Evolutionary conservation across 2,888 invertebrate genomes (phyloP).

Genomic region (Dolichomitus sp.): DNA sequence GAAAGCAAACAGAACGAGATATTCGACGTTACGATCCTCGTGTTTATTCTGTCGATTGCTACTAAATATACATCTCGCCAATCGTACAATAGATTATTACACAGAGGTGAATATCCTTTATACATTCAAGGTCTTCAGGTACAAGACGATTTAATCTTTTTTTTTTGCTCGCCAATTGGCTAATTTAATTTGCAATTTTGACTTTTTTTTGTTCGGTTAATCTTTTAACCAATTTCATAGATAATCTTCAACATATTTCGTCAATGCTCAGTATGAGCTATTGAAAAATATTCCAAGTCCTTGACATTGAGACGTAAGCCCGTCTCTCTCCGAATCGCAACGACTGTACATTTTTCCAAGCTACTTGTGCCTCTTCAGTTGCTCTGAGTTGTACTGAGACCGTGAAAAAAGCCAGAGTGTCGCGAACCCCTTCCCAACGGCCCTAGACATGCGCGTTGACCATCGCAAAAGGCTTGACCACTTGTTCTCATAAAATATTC

Average conservation of each 20-base stretch:
- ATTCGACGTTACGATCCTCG: not conserved
- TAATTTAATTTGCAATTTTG: not conserved
- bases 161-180: not conserved
- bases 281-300: slow-evolving; percentile 1
- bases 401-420: slow-evolving; percentile 27
- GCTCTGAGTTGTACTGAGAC: slow-evolving; percentile 31
- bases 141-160: not conserved
- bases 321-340: not conserved
- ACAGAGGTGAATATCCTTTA: not conserved
- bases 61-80: not conserved
- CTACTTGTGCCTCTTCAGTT: not conserved
- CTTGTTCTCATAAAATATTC: slow-evolving; percentile 33
- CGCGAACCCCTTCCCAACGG: slow-evolving; percentile 41
- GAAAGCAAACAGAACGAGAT: slow-evolving; percentile 5
- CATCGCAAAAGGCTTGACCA: slow-evolving; percentile 6
- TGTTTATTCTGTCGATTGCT: not conserved
- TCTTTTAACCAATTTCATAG: not conserved
- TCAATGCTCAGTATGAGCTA: not conserved
- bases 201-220: too few species aligned
- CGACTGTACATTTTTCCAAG: not conserved
- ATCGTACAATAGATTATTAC: not conserved
- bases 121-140: not conserved
- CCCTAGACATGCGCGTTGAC: slow-evolving; percentile 36
- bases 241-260: not conserved
- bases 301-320: not conserved